Conservation (phyloP, 2,113 vertebrate genomes). For the Propithecus coquereli region DNA sequence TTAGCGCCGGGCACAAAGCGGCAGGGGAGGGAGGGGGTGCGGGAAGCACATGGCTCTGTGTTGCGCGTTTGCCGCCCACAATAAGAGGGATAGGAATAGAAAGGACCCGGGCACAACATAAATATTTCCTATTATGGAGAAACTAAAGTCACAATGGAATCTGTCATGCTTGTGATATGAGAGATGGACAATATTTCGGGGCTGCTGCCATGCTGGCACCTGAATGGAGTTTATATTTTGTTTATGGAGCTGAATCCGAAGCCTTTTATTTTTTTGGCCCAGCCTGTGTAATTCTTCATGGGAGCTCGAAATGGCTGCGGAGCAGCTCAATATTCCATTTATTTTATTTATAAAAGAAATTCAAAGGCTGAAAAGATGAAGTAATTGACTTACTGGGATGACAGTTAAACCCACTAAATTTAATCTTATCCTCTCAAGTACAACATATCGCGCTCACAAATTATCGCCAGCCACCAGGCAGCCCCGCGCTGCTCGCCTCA, state of each 20-base stretch:
- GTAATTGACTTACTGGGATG: constrained; percentile 92
- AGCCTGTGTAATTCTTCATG: constrained; percentile 88
- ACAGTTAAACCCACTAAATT: constrained; percentile 93
- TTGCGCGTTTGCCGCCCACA: constrained; percentile 73
- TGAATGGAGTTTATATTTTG: constrained; percentile 86
- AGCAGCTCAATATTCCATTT: constrained; percentile 91
- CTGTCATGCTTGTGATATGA: constrained; percentile 85
- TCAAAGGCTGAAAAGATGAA: constrained; percentile 91
- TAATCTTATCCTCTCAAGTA: constrained; percentile 92
- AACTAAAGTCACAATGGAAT: constrained; percentile 85
- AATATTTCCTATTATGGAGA: constrained; percentile 88
- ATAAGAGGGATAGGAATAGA: constrained; percentile 75
- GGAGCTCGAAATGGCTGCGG: constrained; percentile 84
- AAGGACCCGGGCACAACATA: constrained; percentile 78
- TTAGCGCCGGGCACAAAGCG: constrained; percentile 56
- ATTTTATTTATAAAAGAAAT: constrained; percentile 92
- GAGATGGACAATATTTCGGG: constrained; percentile 85
- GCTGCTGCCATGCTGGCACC: constrained; percentile 78
- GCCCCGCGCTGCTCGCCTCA: constrained; percentile 88
- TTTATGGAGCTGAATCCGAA: constrained; percentile 85
- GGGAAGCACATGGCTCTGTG: constrained; percentile 59
- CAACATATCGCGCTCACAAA: constrained; percentile 90
- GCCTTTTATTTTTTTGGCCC: constrained; percentile 78
- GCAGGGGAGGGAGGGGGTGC: constrained; percentile 52
- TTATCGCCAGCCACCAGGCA: constrained; percentile 91